Percentiles rank a stretch among this genome's conserved stretches.
Conservation (phyloP, 2,888 invertebrate species). For the Ochropleura plecta region DNA sequence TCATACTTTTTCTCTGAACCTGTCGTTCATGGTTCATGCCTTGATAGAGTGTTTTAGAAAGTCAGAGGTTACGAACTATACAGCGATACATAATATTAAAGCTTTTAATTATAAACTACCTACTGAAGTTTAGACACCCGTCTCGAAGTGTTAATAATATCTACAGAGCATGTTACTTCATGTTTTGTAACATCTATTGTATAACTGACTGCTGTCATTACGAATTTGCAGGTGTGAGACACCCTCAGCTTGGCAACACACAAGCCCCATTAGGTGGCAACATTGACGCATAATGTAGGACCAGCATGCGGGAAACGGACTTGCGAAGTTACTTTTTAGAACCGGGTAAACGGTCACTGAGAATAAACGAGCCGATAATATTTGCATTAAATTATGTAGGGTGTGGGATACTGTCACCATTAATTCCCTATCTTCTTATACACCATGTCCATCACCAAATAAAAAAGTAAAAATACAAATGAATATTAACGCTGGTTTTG, state of each 20-base stretch:
- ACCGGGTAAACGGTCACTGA: not conserved
- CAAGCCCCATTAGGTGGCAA: constrained; percentile 2
- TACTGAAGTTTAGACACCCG: not conserved
- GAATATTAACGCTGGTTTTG: not conserved
- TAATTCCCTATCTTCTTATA: not conserved
- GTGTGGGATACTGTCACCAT: too few species aligned
- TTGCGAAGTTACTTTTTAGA: not conserved
- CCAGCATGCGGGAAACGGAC: constrained; percentile 42
- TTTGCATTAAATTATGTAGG: not conserved
- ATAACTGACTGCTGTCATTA: constrained; percentile 9
- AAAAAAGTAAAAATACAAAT: not conserved
- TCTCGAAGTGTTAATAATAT: not conserved
- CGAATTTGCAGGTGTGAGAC: constrained; percentile 29
- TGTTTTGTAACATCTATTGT: constrained; percentile 18
- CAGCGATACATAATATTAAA: not conserved
- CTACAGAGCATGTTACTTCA: not conserved
- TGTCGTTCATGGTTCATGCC: constrained; percentile 4
- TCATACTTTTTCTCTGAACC: constrained; percentile 48
- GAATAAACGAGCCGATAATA: not conserved
- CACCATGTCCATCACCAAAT: not conserved
- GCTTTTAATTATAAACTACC: not conserved
- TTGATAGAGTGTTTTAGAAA: not conserved
- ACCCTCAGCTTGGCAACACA: constrained; percentile 20
- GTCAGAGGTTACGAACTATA: not conserved
- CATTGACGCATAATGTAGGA: constrained; percentile 5